Evolutionary conservation across 1,140 invertebrate species (phyloP), one percentile per base, ranked within the genome.

Genomic region (Pseudomyrmex concolor): DNA sequence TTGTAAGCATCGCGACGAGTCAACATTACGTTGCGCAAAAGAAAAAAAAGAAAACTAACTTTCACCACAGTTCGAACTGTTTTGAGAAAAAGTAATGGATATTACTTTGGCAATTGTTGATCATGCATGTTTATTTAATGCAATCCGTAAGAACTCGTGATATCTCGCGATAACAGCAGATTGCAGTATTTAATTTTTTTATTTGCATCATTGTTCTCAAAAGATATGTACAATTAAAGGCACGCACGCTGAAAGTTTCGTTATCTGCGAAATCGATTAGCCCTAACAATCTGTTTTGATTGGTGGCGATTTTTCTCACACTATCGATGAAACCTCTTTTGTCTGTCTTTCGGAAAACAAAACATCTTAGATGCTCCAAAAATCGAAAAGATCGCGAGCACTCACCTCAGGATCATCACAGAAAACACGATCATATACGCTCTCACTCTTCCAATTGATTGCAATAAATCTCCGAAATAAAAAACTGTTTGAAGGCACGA

Each of bases 91-190:
- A 43, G 45, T 8, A 12, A 66, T 72, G 7, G 7, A 8, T 17
- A 3, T 64, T 34, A 34, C 34, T 34, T 34, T 7, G 60, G 43
- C n/a, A 10, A 7, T 77, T 55, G 45, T 55, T 34, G 19, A 1
- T 8, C 7, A 7, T 12, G 3, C 34, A 48, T 48, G 22, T 78
- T 70, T 48, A 22, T 78, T 70, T 48, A 22, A 48, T 15, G 12
- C 9, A 0, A 63, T 76, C 12, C 13, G 2, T n/a, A 45, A 34
- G 4, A 34, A 5, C 34, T 34, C 5, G 5, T 34, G 34, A 70
- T 78, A 70, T 68, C 63, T 78, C 64, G 19, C 34, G 51, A 78
- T 68, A 68, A 68, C 10, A n/a, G 7, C 12, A 43, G 51, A 48
- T 17, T 78, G 9, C 25, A 2, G 12, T 0, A 0, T n/a, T 25